A percentile compares a stretch with the other conserved stretches of the same genome.
Conservation (phyloP, 2,888 invertebrate genomes). For the Drosophila peninsularis region DNA sequence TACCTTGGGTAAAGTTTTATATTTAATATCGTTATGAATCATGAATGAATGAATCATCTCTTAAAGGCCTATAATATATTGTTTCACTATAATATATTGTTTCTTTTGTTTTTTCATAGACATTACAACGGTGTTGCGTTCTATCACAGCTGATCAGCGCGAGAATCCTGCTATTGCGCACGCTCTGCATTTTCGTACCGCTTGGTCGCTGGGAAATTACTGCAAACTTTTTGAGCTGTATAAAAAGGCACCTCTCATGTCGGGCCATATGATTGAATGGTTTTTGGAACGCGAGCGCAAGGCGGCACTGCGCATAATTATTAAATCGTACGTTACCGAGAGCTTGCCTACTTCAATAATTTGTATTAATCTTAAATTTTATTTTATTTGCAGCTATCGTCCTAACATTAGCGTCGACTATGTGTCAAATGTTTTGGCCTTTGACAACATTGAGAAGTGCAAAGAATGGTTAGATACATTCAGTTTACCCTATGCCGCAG, state of each 20-base stretch:
- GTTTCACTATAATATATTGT: not conserved
- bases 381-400: slow-evolving; percentile 92
- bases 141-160: slow-evolving; percentile 91
- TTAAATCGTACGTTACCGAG: slow-evolving; percentile 94
- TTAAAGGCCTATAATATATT: not conserved
- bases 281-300: slow-evolving; percentile 98
- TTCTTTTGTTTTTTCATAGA: slow-evolving; percentile 86
- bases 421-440: slow-evolving; percentile 94
- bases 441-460: slow-evolving; percentile 93
- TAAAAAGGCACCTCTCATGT: slow-evolving; percentile 95
- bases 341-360: too few relatives aligned
- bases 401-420: slow-evolving; percentile 94
- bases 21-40: not conserved
- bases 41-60: not conserved
- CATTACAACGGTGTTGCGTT: slow-evolving; percentile 95
- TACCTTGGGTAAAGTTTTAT: slow-evolving; percentile 91
- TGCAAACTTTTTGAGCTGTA: slow-evolving; percentile 97
- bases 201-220: slow-evolving; percentile 97
- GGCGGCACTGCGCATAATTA: slow-evolving; percentile 94
- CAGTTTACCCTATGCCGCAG: slow-evolving; percentile 88
- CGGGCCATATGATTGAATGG: slow-evolving; percentile 98
- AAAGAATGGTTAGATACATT: slow-evolving; percentile 94
- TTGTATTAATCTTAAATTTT: slow-evolving; percentile 36
- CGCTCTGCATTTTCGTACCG: slow-evolving; percentile 94
- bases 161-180: slow-evolving; percentile 92